Evolutionary conservation across 2,797 vertebrate genomes (phyloP).

Genomic region (Sibirionetta formosa): DNA sequence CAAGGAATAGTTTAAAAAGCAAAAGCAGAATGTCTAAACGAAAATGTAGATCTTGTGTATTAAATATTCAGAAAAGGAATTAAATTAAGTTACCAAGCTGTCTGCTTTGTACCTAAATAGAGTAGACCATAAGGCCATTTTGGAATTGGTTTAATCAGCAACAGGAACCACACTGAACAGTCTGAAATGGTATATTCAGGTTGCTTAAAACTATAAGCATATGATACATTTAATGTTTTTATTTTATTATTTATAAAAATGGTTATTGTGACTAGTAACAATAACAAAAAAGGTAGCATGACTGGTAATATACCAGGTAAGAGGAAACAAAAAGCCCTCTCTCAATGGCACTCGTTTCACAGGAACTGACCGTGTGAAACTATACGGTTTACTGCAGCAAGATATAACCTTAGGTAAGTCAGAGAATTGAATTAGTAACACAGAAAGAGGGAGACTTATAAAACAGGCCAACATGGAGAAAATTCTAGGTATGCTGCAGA

Average conservation of each 20-base stretch:
- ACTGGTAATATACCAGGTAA: background rate
- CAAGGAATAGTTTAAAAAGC: conserved; percentile 11
- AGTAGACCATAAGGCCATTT: background rate
- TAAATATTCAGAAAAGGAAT: background rate
- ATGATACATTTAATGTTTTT: background rate
- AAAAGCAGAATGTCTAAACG: conserved; percentile 19
- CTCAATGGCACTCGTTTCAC: background rate
- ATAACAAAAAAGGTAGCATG: background rate
- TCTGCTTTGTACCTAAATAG: background rate
- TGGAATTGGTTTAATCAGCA: background rate
- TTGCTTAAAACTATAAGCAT: background rate
- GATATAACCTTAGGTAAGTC: background rate
- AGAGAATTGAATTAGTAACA: background rate
- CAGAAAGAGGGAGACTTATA: background rate
- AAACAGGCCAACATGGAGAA: background rate
- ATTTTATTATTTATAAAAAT: background rate
- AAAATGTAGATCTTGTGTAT: background rate
- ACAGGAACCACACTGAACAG: background rate
- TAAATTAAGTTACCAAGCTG: background rate
- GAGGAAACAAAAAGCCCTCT: background rate
- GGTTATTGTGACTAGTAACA: background rate
- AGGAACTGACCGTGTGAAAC: background rate
- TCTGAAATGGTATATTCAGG: background rate
- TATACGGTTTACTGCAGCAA: background rate
- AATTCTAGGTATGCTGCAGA: background rate